Base-by-base conservation (phyloP, 1,140 invertebrate genomes). In the Myzus persicae region DNA sequence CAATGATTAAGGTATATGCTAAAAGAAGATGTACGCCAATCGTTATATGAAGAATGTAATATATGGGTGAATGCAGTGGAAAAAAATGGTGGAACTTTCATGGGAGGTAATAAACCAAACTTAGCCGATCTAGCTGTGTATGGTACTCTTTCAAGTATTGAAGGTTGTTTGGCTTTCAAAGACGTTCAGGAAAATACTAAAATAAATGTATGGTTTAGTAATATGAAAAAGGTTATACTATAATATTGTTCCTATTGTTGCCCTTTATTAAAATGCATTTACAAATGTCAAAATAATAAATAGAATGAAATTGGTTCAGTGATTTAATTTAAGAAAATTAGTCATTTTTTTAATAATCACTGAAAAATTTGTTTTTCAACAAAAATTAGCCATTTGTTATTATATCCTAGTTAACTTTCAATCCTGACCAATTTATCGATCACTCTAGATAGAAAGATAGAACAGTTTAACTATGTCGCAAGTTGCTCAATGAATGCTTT, bases 61-160 rank as follows among this genome's bases (percentile, higher is more conserved):
- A 95, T 96, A 59, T 99, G 98, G 98, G 96, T 97, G 59, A 96
- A 95, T 82, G 96, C 96, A 54, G 95, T 99, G 1, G 97, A 97
- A 38, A 96, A 96, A 82, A 97, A 97, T 94, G 97, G 97, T 9
- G 95, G 95, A 67, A 94, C 95, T 67, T 99, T 99, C 94, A 96
- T 98, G 95, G 97, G 98, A 94, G 99, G 99, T 4, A 95, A 97
- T 26, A 95, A 96, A 94, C 99, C 99, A 24, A 98, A 99, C 95
- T 96, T 99, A 14, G 98, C 99, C 7, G 99, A 99, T 96, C 96
- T 99, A 87, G 97, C 98, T 14, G 97, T 99, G 0, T 99, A 98
- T 95, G 99, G 99, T 26, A 97, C 99, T 24, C 95, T 99, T 7
- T 98, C 96, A 94, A 99, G 99, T 94, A 99, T 99, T 94, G 98